A percentile compares a stretch with the other conserved stretches of the same genome.
Evolutionary conservation across 2,888 invertebrate species (phyloP).

Genomic region (Xanthorhoe spadicearia): DNA sequence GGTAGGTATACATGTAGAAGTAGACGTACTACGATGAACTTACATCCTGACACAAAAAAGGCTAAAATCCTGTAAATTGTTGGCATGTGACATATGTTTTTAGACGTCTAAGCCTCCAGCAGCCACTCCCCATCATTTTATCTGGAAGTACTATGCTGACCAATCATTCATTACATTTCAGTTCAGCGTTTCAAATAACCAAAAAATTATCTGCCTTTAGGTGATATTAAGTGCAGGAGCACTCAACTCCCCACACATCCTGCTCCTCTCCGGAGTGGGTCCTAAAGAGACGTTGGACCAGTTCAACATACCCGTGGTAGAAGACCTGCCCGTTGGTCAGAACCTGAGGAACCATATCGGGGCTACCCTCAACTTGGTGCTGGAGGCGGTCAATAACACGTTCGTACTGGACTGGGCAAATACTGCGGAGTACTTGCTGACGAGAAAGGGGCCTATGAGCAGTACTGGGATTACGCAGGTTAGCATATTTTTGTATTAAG

Average conservation of each 20-base stretch:
- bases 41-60: no score
- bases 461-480: constrained; percentile 87
- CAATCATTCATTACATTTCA: no score
- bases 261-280: constrained; percentile 87
- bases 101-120: no score
- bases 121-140: no score
- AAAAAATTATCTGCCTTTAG: constrained; percentile 49
- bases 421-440: constrained; percentile 82
- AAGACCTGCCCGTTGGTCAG: constrained; percentile 86
- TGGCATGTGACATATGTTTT: no score
- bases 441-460: constrained; percentile 84
- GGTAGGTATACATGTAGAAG: no score
- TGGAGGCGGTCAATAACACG: constrained; percentile 73
- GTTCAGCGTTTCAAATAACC: no score
- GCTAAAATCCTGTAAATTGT: no score
- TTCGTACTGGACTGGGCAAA: constrained; percentile 84
- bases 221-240: constrained; percentile 86
- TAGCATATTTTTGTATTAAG: background rate
- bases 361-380: constrained; percentile 79
- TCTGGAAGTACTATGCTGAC: no score
- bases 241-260: constrained; percentile 86
- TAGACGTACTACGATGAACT: no score
- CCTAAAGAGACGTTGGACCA: constrained; percentile 80
- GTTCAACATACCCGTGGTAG: constrained; percentile 81
- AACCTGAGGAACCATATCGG: constrained; percentile 87